Percentiles rank a stretch among this genome's conserved stretches.
Evolutionary conservation across 2,888 invertebrate species (phyloP).

Genomic region (Rhingia campestris): DNA sequence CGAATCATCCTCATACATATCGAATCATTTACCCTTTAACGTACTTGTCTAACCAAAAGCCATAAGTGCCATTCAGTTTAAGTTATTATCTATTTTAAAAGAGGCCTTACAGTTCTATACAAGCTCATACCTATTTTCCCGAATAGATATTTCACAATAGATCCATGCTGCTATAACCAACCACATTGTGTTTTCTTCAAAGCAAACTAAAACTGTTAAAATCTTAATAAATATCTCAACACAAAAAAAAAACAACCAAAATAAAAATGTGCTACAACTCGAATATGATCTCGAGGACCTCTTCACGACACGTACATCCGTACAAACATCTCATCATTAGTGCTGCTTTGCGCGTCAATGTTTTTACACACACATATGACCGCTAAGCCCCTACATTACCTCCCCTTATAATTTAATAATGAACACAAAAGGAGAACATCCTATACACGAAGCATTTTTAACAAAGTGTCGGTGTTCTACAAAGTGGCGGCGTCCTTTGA

Average conservation of each 20-base stretch:
- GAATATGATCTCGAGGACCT: constrained; percentile 40
- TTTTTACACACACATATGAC: constrained; percentile 32
- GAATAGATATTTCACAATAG: too few species aligned
- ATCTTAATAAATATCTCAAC: too few species aligned
- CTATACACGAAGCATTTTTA: constrained; percentile 60
- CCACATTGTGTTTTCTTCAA: background rate
- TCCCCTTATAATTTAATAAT: constrained; percentile 64
- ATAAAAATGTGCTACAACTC: background rate
- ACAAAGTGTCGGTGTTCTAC: constrained; percentile 78
- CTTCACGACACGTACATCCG: constrained; percentile 11
- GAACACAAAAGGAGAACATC: constrained; percentile 53
- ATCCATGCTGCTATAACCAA: background rate
- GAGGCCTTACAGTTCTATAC: too few species aligned
- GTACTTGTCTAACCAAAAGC: too few species aligned
- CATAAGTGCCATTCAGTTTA: too few species aligned
- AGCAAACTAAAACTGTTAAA: too few species aligned
- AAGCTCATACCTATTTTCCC: too few species aligned
- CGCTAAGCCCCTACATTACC: constrained; percentile 58
- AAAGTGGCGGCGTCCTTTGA: constrained; percentile 82
- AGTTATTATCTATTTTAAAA: too few species aligned
- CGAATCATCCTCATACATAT: too few species aligned
- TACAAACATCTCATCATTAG: constrained; percentile 48
- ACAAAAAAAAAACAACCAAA: too few species aligned
- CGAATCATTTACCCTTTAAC: too few species aligned
- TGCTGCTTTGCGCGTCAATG: constrained; percentile 19